Percentiles rank a stretch among this genome's conserved stretches.
These are phyloP conservation scores for Erinaceus europaeus DNA, from an alignment of 2,113 vertebrate genomes.

Conservation along the genomic window DNA sequence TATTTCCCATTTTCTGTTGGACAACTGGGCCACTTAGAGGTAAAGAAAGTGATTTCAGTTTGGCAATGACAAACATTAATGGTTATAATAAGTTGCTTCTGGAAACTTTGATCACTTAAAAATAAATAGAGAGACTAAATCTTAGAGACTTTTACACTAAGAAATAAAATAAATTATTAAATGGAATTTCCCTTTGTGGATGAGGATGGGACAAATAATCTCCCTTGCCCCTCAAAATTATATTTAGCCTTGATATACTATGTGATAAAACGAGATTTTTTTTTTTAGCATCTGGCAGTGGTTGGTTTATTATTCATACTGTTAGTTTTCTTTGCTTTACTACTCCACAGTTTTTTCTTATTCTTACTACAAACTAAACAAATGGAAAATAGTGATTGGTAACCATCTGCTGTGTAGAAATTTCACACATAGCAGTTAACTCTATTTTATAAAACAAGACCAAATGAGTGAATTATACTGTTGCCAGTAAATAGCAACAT, in stretches of 20 bases:
- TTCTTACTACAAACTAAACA: constrained; percentile 80
- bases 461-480: constrained; percentile 81
- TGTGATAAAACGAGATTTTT: neutral
- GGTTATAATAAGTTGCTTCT: constrained; percentile 74
- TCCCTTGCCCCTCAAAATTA: constrained; percentile 5
- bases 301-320: constrained; percentile 56
- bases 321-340: constrained; percentile 59
- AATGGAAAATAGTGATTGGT: constrained; percentile 86
- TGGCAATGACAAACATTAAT: constrained; percentile 71
- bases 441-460: constrained; percentile 86
- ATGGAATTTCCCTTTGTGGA: constrained; percentile 31
- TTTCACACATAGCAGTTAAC: constrained; percentile 85
- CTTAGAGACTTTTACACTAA: constrained; percentile 58
- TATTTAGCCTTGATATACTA: constrained; percentile 48
- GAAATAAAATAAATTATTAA: constrained; percentile 51
- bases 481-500: constrained; percentile 81
- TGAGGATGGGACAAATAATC: neutral
- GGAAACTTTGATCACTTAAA: constrained; percentile 73
- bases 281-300: constrained; percentile 35
- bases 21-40: constrained; percentile 75
- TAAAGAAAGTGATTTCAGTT: constrained; percentile 75
- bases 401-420: constrained; percentile 86
- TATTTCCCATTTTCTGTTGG: constrained; percentile 80
- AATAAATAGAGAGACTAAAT: constrained; percentile 55
- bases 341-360: constrained; percentile 57